Conservation (phyloP, 2,797 vertebrate genomes). For the Hylomyscus alleni region DNA sequence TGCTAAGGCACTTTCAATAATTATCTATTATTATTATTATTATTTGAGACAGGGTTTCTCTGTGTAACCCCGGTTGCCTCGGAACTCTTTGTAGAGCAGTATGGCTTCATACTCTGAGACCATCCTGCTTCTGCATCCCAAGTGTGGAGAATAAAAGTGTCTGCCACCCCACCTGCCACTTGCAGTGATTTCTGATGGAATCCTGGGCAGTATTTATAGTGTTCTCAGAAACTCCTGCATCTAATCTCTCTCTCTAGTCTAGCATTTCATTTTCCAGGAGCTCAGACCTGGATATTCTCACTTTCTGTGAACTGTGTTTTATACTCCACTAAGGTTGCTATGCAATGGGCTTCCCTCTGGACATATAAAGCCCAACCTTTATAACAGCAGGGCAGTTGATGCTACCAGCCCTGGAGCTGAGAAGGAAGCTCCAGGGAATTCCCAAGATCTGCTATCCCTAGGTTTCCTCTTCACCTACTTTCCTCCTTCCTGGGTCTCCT, state of each 20-base stretch:
- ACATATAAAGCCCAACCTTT: neutral
- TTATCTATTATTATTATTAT: neutral
- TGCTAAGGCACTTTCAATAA: neutral
- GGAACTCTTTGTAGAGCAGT: neutral
- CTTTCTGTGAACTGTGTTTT: neutral
- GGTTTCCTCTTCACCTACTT: neutral
- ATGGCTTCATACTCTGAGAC: neutral
- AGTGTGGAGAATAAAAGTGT: neutral
- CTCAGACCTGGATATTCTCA: neutral
- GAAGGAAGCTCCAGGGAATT: neutral
- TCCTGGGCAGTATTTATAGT: fast-evolving
- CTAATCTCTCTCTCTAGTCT: neutral
- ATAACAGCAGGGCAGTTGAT: neutral
- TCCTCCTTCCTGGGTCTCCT: neutral
- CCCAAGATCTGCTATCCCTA: neutral
- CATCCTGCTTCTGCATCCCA: neutral
- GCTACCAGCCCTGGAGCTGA: neutral
- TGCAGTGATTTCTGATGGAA: neutral
- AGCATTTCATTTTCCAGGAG: neutral
- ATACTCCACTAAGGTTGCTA: neutral
- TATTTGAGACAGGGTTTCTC: neutral
- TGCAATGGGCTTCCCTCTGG: neutral
- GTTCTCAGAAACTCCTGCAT: neutral
- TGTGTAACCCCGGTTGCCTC: neutral
- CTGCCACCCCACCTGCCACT: too few species aligned